Evolutionary conservation across 2,797 vertebrate species (phyloP).

Genomic region (Rhinoraja longicauda): DNA sequence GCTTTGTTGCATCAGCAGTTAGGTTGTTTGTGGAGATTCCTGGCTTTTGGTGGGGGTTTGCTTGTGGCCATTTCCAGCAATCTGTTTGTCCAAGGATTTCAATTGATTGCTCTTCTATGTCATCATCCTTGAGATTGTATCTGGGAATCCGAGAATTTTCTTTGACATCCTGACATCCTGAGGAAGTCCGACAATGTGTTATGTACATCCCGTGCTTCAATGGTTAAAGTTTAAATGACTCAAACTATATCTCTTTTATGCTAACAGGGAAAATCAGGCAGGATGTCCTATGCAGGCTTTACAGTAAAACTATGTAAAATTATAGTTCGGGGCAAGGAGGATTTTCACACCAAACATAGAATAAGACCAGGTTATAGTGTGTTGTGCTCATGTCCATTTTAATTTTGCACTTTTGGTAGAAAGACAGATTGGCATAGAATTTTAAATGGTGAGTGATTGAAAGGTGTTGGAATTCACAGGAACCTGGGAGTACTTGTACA

Average conservation of each 20-base stretch:
- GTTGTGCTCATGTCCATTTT: not conserved
- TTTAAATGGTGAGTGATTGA: too few relatives aligned
- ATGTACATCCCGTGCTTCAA: not conserved
- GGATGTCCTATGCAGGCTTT: not conserved
- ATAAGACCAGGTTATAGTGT: not conserved
- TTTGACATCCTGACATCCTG: not conserved
- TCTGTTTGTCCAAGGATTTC: not conserved
- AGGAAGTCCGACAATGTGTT: not conserved
- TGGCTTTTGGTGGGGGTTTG: not conserved
- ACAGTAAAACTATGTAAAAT: not conserved
- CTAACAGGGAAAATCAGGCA: not conserved
- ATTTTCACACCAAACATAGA: not conserved
- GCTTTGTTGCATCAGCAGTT: not conserved
- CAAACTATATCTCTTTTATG: not conserved
- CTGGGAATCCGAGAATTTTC: not conserved
- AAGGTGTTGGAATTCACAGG: too few relatives aligned
- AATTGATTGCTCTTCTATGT: not conserved
- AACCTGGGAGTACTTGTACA: too few relatives aligned
- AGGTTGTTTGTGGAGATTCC: not conserved
- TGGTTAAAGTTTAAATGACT: not conserved
- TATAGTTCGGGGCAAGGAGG: not conserved
- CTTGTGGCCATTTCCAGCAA: not conserved
- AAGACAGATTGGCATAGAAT: too few relatives aligned
- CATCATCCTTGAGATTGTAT: not conserved
- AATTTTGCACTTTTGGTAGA: not conserved